Conservation (phyloP, 2,797 vertebrate species). For the Acrocephalus scirpaceus region DNA sequence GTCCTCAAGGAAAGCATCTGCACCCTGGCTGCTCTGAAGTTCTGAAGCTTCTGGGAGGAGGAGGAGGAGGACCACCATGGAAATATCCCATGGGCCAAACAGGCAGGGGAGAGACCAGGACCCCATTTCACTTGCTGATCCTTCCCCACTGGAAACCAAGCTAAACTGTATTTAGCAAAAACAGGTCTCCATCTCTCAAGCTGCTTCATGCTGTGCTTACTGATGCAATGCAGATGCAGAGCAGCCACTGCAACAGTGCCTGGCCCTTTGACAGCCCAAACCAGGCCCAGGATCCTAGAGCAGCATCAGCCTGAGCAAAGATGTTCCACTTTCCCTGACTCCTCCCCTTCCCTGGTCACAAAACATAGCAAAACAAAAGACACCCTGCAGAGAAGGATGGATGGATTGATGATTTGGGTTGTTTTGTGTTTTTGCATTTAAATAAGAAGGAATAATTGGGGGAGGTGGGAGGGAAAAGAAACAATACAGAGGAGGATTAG, state of each 20-base stretch:
- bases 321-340: background rate
- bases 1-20: background rate
- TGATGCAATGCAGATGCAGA: background rate
- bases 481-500: conserved; percentile 47
- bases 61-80: background rate
- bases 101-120: background rate
- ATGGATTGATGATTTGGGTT: background rate
- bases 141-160: background rate
- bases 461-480: background rate
- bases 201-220: background rate
- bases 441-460: conserved; percentile 32
- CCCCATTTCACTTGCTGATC: background rate
- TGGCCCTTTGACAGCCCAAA: background rate
- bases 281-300: background rate
- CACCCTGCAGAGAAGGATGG: background rate
- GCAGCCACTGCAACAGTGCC: background rate
- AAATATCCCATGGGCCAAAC: background rate
- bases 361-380: conserved; percentile 31
- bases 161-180: background rate
- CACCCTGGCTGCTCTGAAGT: fast-evolving
- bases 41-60: background rate
- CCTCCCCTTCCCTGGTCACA: background rate
- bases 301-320: background rate
- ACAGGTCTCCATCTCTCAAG: background rate
- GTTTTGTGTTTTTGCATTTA: conserved; percentile 15